Percentiles rank a stretch among this genome's conserved stretches.
These are phyloP conservation scores for Drosophila merina DNA, from an alignment of 2,888 invertebrate species.

Conservation along the genomic window DNA sequence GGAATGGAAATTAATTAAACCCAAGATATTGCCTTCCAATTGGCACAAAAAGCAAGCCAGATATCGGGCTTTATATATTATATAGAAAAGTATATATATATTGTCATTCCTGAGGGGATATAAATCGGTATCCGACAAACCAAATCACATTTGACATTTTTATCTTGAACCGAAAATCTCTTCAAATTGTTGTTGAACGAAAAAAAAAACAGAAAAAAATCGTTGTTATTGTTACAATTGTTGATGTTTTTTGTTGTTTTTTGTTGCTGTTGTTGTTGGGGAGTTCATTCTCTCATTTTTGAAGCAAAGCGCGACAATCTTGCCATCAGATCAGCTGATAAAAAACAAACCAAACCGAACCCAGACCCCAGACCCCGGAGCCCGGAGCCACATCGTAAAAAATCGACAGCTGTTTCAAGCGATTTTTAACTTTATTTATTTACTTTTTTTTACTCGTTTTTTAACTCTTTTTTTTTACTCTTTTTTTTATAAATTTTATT, in stretches of 20 bases:
- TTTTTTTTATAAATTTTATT: no score
- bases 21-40: slow-evolving; percentile 23
- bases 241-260: slow-evolving; percentile 58
- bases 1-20: slow-evolving; percentile 47
- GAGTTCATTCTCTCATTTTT: slow-evolving; percentile 75
- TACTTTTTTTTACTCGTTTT: slow-evolving; percentile 19
- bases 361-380: slow-evolving; percentile 39
- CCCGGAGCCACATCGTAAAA: slow-evolving; percentile 34
- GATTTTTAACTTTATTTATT: slow-evolving; percentile 31
- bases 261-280: slow-evolving; percentile 22
- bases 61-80: slow-evolving; percentile 12
- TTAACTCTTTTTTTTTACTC: neutral
- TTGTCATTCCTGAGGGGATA: slow-evolving; percentile 30
- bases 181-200: slow-evolving; percentile 78
- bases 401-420: slow-evolving; percentile 65
- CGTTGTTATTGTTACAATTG: slow-evolving; percentile 44
- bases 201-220: slow-evolving; percentile 46
- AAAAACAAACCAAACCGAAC: slow-evolving; percentile 42
- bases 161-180: slow-evolving; percentile 76
- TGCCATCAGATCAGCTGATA: slow-evolving; percentile 79
- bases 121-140: slow-evolving; percentile 70
- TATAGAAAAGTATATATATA: slow-evolving; percentile 12
- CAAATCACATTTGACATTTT: slow-evolving; percentile 79
- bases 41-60: slow-evolving; percentile 34
- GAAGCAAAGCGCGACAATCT: slow-evolving; percentile 79